phyloP scores from a whole-genome alignment of 23 tunicate genomes.

The Clavelina lepadiformis region DNA sequence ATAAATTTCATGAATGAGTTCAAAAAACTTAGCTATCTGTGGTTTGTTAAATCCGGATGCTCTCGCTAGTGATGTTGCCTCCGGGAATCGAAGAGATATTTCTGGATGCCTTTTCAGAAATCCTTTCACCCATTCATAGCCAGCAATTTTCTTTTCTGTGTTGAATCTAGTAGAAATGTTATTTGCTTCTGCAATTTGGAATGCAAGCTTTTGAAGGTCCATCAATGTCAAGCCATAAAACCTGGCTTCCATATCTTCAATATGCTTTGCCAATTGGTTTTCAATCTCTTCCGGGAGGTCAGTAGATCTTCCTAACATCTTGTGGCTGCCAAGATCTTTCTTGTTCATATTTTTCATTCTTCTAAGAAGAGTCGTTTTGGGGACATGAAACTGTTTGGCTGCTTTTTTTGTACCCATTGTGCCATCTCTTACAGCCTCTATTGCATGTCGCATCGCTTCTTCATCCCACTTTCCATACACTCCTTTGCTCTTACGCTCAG shows the following conservation, averaged over 20 bases:
- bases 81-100: constrained; percentile 4
- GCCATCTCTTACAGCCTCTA: neutral
- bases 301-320: neutral
- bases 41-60: constrained; percentile 7
- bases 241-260: constrained; percentile 9
- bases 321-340: neutral
- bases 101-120: constrained; percentile 15
- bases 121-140: constrained; percentile 7
- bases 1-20: neutral
- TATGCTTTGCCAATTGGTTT: constrained; percentile 3
- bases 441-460: constrained; percentile 7
- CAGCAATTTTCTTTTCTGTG: constrained; percentile 12
- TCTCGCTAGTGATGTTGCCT: constrained; percentile 19
- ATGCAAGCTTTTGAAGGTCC: constrained; percentile 4
- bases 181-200: constrained; percentile 18
- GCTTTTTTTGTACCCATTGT: constrained; percentile 4
- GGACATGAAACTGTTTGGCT: constrained; percentile 14
- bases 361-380: constrained; percentile 12
- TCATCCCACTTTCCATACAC: constrained; percentile 6
- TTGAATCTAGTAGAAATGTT: constrained; percentile 8
- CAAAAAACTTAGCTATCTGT: constrained; percentile 4
- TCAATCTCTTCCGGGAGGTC: constrained; percentile 7
- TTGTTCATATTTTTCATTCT: neutral
- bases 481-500: too few species aligned
- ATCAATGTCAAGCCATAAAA: constrained; percentile 12